A percentile compares a stretch with the other conserved stretches of the same genome.
Conservation (phyloP, 1,140 invertebrate genomes). For the Drosophila mayri region DNA sequence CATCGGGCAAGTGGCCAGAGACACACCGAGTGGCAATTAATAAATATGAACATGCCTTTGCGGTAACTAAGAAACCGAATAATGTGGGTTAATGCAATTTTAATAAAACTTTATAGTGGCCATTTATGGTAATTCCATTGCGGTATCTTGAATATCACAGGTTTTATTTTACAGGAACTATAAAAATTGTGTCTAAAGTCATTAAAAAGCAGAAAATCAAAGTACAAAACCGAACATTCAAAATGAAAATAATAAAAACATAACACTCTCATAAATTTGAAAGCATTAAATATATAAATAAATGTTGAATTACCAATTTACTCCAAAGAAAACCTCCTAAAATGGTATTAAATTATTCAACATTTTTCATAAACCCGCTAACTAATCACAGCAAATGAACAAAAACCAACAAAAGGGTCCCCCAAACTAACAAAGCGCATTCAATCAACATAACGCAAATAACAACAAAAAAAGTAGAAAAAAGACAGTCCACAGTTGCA, state of each 20-base stretch:
- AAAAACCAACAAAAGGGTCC: slow-evolving; percentile 47
- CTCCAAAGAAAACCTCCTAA: slow-evolving; percentile 7
- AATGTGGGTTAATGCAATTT: slow-evolving; percentile 28
- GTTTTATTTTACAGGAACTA: neutral
- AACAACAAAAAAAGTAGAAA: slow-evolving; percentile 46
- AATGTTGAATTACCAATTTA: slow-evolving; percentile 5
- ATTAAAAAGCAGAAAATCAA: neutral
- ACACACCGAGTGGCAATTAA: slow-evolving; percentile 23
- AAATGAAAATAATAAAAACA: neutral
- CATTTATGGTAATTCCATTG: slow-evolving; percentile 1
- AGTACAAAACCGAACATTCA: neutral
- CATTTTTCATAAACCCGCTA: slow-evolving; percentile 33
- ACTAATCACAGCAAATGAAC: slow-evolving; percentile 58
- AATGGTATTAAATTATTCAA: slow-evolving; percentile 38
- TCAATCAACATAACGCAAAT: slow-evolving; percentile 73
- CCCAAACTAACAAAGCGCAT: slow-evolving; percentile 70
- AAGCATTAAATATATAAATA: neutral
- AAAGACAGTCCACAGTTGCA: slow-evolving; percentile 62
- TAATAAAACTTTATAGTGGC: slow-evolving; percentile 11
- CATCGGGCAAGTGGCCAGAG: slow-evolving; percentile 36
- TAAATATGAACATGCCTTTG: slow-evolving; percentile 23
- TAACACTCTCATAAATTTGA: neutral
- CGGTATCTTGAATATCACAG: neutral
- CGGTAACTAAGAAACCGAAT: slow-evolving; percentile 26
- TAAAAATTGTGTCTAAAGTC: neutral